Evolutionary conservation across 2,888 invertebrate species (phyloP).

Genomic region (Tetragnatha montana): DNA sequence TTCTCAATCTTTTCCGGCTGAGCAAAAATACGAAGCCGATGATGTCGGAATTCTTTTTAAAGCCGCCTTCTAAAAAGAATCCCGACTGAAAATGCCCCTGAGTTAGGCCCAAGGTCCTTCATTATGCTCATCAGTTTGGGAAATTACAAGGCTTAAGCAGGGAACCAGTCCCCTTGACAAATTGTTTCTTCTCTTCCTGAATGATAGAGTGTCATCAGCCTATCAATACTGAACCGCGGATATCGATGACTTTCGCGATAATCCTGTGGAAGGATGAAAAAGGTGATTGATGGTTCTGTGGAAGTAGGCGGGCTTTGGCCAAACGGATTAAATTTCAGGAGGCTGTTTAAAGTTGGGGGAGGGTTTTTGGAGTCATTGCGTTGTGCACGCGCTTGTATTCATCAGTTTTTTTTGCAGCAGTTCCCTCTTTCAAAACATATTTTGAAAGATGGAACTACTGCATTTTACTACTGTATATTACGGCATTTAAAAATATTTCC

Average conservation of each 20-base stretch:
- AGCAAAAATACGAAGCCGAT: not conserved
- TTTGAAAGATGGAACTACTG: no score
- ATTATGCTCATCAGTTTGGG: not conserved
- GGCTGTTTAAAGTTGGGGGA: not conserved
- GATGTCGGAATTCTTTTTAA: not conserved
- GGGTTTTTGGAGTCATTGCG: no score
- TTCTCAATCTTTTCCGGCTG: not conserved
- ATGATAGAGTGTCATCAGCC: not conserved
- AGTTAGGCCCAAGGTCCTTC: not conserved
- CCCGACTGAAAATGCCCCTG: not conserved
- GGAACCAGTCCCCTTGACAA: not conserved
- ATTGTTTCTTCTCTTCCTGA: slow-evolving; percentile 3
- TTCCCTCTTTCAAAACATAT: no score
- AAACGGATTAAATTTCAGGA: not conserved
- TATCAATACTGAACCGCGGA: slow-evolving; percentile 20
- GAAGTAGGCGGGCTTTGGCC: not conserved
- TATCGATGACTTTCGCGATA: slow-evolving; percentile 22
- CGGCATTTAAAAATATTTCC: no score
- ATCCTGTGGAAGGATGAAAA: not conserved
- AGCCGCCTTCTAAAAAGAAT: not conserved
- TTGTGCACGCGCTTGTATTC: no score
- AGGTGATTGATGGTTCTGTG: slow-evolving; percentile 12
- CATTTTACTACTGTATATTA: no score
- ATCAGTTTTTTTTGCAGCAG: no score
- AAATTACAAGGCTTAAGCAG: not conserved